Conservation (phyloP, 1,140 invertebrate species). For the Trialeurodes vaporariorum region DNA sequence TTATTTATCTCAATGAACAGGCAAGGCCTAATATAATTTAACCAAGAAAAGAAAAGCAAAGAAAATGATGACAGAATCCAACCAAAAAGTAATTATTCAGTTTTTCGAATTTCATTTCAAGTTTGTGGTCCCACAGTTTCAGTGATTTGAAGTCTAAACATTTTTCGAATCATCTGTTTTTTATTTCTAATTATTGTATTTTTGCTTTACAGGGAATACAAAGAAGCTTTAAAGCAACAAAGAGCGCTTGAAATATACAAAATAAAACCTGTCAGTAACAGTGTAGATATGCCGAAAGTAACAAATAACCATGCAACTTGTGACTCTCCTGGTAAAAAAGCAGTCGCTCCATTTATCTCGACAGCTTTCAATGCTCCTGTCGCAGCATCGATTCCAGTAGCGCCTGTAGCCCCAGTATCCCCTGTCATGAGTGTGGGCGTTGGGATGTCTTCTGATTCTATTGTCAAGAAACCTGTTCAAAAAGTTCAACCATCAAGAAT, state of each 20-base stretch:
- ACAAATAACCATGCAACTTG: too few relatives aligned
- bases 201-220: conserved; percentile 79
- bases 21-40: too few relatives aligned
- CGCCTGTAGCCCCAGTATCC: not conserved
- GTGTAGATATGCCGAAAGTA: too few relatives aligned
- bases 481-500: conserved; percentile 42
- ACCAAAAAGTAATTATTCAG: too few relatives aligned
- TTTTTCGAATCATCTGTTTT: too few relatives aligned
- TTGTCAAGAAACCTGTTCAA: conserved; percentile 38
- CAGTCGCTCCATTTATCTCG: not conserved
- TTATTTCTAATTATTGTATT: too few relatives aligned
- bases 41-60: too few relatives aligned
- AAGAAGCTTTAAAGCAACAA: conserved; percentile 73
- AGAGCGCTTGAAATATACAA: conserved; percentile 63
- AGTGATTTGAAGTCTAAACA: too few relatives aligned
- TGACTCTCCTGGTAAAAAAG: not conserved
- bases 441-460: not conserved
- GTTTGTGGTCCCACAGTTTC: too few relatives aligned
- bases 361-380: not conserved
- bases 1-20: too few relatives aligned
- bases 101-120: too few relatives aligned
- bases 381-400: not conserved
- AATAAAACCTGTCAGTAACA: conserved; percentile 12
- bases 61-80: too few relatives aligned
- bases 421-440: not conserved